A percentile compares a stretch with the other conserved stretches of the same genome.
Evolutionary conservation across 2,113 vertebrate genomes (phyloP).

Genomic region (Isurus oxyrinchus): DNA sequence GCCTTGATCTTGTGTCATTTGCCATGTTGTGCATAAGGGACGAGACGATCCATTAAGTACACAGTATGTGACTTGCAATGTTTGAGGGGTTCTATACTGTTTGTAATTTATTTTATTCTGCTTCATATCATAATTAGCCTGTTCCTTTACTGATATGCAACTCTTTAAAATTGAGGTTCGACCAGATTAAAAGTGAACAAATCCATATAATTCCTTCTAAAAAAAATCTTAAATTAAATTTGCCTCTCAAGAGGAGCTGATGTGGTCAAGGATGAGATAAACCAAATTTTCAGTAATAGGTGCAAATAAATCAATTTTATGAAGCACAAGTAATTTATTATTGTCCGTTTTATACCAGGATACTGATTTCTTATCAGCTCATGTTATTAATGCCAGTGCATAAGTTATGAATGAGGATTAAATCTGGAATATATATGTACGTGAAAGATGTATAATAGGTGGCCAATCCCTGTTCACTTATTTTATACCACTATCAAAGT

Average conservation of each 20-base stretch:
- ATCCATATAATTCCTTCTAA: not conserved
- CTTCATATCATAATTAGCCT: not conserved
- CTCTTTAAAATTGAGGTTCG: not conserved
- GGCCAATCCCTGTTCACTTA: not conserved
- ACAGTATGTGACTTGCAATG: not conserved
- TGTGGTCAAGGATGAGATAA: not conserved
- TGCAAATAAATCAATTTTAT: constrained; percentile 2
- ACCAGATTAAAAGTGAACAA: not conserved
- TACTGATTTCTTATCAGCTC: not conserved
- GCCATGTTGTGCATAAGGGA: not conserved
- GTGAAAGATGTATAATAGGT: not conserved
- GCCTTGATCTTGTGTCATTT: not conserved
- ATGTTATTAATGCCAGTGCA: not conserved
- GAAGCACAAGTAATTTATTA: not conserved
- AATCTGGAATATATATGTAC: not conserved
- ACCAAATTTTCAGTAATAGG: not conserved
- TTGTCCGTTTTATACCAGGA: not conserved
- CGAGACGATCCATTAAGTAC: not conserved
- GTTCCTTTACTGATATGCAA: not conserved
- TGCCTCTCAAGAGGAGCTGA: not conserved
- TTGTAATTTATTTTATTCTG: not conserved
- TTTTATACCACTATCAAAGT: not conserved
- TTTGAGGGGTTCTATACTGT: not conserved
- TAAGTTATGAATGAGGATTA: too few species aligned
- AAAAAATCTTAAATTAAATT: not conserved